These are phyloP conservation scores for Philaethria dido DNA, from an alignment of 2,888 invertebrate genomes.

Conservation along the genomic window DNA sequence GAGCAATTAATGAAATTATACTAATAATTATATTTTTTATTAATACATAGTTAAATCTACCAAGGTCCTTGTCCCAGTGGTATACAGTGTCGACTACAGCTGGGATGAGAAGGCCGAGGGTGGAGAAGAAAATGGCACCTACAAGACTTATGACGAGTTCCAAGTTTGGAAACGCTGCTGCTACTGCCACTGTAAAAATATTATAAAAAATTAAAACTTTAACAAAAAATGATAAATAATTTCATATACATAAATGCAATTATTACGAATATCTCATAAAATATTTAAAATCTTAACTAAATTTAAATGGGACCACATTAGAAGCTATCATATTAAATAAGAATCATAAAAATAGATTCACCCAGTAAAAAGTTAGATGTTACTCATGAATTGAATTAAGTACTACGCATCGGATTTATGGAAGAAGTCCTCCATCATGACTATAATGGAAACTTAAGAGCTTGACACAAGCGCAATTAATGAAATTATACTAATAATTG, in stretches of 20 bases:
- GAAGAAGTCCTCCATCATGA: conserved; percentile 66
- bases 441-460: conserved; percentile 65
- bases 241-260: too few species aligned
- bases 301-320: too few species aligned
- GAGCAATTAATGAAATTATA: conserved; percentile 61
- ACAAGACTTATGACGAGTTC: conserved; percentile 95
- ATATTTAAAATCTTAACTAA: too few species aligned
- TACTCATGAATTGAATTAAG: too few species aligned
- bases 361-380: too few species aligned
- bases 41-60: conserved; percentile 86
- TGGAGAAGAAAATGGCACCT: conserved; percentile 90
- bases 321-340: too few species aligned
- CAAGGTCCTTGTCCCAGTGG: conserved; percentile 87
- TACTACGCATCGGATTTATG: conserved; percentile 3
- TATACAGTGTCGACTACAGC: conserved; percentile 89
- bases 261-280: too few species aligned
- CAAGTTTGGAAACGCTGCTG: conserved; percentile 91
- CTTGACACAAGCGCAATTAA: conserved; percentile 68
- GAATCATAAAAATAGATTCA: too few species aligned
- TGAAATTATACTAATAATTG: conserved; percentile 63
- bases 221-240: too few species aligned
- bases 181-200: conserved; percentile 85
- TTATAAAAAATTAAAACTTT: not conserved
- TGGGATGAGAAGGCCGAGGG: conserved; percentile 89
- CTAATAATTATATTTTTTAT: conserved; percentile 85